Evolutionary conservation across 2,888 invertebrate genomes (phyloP).

Genomic region (Cheilosia vulpina): DNA sequence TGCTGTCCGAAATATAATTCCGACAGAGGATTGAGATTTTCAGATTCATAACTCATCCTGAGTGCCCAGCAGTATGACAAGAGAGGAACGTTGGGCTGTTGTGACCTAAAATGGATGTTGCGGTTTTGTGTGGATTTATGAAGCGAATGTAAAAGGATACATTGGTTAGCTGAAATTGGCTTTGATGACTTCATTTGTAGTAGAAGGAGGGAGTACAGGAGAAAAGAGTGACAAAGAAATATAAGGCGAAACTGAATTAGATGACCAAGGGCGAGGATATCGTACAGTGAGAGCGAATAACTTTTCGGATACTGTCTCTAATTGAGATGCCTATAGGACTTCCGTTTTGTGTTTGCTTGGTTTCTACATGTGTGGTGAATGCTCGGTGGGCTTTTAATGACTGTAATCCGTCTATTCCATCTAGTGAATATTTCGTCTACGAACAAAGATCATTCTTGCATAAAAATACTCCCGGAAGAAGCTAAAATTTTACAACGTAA

Average conservation of each 20-base stretch:
- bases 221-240: neutral
- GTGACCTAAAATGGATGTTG: neutral
- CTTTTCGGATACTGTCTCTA: neutral
- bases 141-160: neutral
- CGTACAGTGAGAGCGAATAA: neutral
- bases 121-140: neutral
- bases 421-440: too few species aligned
- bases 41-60: constrained; percentile 21
- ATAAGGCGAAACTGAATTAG: neutral
- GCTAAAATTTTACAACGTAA: too few species aligned
- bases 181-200: neutral
- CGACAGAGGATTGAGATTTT: constrained; percentile 22
- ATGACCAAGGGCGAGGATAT: neutral
- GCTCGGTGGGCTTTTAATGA: too few species aligned
- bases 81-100: neutral
- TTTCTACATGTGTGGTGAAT: too few species aligned
- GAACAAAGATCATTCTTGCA: too few species aligned
- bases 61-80: neutral
- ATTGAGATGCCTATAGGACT: neutral
- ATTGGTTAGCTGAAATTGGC: neutral
- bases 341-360: too few species aligned
- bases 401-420: too few species aligned
- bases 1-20: constrained; percentile 24
- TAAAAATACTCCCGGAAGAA: too few species aligned
- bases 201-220: neutral